Percentiles rank a stretch among this genome's conserved stretches.
phyloP scores from a whole-genome alignment of 2,888 invertebrate species.

The Lutraria lutraria region DNA sequence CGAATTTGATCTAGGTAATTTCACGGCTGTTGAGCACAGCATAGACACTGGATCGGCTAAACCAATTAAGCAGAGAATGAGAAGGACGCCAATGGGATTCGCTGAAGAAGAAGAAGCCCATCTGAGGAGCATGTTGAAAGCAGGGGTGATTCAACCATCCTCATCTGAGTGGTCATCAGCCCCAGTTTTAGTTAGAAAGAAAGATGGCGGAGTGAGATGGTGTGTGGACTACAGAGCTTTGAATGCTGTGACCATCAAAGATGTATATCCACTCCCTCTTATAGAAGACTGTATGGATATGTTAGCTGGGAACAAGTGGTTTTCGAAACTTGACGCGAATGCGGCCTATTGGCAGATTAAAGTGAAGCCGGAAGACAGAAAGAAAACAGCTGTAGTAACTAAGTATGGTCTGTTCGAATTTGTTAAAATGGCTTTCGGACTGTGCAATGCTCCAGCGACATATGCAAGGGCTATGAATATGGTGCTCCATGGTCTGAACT shows the following conservation, averaged over 20 bases:
- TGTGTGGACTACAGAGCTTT: constrained; percentile 17
- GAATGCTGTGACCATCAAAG: not conserved
- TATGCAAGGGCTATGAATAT: no score
- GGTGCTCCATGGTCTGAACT: no score
- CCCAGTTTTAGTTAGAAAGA: constrained; percentile 9
- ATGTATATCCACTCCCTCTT: no score
- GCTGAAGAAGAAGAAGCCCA: constrained; percentile 7
- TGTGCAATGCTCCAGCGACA: no score
- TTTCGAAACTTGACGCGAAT: no score
- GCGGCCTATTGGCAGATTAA: no score
- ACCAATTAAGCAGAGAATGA: constrained; percentile 31
- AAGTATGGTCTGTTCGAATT: constrained; percentile 66
- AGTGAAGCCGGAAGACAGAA: no score
- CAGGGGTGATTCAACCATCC: constrained; percentile 1
- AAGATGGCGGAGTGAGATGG: not conserved
- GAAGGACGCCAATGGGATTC: constrained; percentile 28
- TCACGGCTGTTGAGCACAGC: not conserved
- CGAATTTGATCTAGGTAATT: not conserved
- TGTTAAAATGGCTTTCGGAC: not conserved
- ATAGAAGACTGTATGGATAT: no score
- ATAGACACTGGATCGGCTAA: not conserved
- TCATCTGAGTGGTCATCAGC: not conserved
- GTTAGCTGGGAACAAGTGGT: no score
- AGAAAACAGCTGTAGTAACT: no score
- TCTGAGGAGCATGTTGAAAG: constrained; percentile 32